phyloP scores from a whole-genome alignment of 2,113 vertebrate genomes.

The Paradisaea rubra region DNA sequence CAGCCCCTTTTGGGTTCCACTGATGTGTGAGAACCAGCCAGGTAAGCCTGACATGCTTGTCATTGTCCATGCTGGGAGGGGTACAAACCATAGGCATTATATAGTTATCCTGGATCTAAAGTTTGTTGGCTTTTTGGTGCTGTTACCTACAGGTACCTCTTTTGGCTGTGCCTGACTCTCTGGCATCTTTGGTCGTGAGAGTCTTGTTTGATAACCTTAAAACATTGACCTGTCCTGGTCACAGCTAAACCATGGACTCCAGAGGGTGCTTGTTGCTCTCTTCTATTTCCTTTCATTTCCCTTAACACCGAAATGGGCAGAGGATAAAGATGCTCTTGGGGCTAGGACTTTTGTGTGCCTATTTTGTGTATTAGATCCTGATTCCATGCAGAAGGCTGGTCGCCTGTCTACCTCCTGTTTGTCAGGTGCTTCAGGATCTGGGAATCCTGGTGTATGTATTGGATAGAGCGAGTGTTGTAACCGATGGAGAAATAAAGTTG shows the following conservation, averaged over 20 bases:
- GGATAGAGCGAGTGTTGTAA: not conserved
- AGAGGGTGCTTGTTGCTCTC: not conserved
- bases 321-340: not conserved
- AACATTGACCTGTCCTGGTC: not conserved
- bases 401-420: not conserved
- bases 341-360: not conserved
- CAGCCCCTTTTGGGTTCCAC: not conserved
- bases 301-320: not conserved
- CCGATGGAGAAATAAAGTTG: not conserved
- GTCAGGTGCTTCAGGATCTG: not conserved
- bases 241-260: not conserved
- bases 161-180: not conserved
- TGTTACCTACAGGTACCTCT: not conserved
- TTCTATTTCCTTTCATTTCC: not conserved
- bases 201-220: not conserved
- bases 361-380: not conserved
- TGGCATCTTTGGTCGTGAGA: not conserved
- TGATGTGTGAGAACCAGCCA: not conserved
- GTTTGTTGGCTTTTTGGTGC: not conserved
- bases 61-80: rapidly evolving
- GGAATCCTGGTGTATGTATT: not conserved
- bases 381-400: not conserved
- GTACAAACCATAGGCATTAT: rapidly evolving
- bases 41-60: not conserved
- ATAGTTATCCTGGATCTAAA: not conserved